These are phyloP conservation scores for Siderastrea siderea DNA, from an alignment of 92 coral and sea anemone genomes.

Conservation along the genomic window DNA sequence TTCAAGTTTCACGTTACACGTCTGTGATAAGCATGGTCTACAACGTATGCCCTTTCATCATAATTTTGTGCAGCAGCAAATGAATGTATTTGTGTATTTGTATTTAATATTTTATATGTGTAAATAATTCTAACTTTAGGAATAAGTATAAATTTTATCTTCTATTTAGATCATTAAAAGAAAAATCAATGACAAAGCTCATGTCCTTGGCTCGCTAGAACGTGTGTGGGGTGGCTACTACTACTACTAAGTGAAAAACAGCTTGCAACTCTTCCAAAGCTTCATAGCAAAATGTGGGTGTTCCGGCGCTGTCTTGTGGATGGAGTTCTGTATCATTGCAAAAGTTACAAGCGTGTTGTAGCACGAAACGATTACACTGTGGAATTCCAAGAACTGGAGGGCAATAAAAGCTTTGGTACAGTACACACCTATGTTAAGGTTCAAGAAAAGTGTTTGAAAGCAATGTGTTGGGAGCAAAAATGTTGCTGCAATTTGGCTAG, in stretches of 20 bases:
- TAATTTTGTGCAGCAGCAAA: too few relatives aligned
- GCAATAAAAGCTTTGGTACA: not conserved
- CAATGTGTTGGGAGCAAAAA: not conserved
- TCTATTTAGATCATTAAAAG: not conserved
- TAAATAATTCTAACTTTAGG: too few relatives aligned
- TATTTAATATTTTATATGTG: too few relatives aligned
- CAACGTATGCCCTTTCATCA: too few relatives aligned
- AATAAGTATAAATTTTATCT: too few relatives aligned
- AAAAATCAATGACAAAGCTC: not conserved
- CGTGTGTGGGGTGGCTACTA: slow-evolving; percentile 28
- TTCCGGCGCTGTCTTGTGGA: slow-evolving; percentile 13
- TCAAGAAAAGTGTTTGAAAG: slow-evolving; percentile 34
- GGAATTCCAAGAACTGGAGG: not conserved
- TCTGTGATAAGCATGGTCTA: too few relatives aligned
- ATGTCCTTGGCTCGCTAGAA: slow-evolving; percentile 33
- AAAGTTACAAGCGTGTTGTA: slow-evolving; percentile 1
- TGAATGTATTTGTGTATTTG: too few relatives aligned
- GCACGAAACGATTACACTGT: slow-evolving; percentile 41
- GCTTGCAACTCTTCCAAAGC: not conserved
- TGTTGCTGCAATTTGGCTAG: slow-evolving; percentile 20
- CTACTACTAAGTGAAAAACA: slow-evolving; percentile 7
- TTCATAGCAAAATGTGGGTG: slow-evolving; percentile 12
- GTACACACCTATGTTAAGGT: slow-evolving; percentile 15
- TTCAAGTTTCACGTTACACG: too few relatives aligned
- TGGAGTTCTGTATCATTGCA: slow-evolving; percentile 20